These are phyloP conservation scores for Eriocheir sinensis DNA, from an alignment of 1,140 invertebrate species.

Conservation along the genomic window DNA sequence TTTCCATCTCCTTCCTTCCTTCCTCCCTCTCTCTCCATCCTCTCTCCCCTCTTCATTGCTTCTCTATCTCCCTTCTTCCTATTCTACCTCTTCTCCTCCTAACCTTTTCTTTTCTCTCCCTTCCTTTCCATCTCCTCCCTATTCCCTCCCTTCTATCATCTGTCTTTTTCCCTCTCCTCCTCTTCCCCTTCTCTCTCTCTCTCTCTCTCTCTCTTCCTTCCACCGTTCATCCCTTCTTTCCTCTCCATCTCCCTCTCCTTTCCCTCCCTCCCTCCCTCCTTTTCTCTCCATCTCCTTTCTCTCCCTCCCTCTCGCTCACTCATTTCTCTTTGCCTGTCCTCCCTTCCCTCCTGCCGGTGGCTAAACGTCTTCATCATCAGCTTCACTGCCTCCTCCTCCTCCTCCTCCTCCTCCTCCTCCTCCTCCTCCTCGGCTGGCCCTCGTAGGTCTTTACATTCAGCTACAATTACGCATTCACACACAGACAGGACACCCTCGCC, in stretches of 20 bases:
- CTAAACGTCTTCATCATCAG: neutral
- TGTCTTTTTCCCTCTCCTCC: neutral
- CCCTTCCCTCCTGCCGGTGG: neutral
- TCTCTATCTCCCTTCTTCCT: too few relatives aligned
- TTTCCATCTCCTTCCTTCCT: too few relatives aligned
- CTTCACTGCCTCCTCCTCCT: neutral
- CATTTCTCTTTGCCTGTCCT: too few relatives aligned
- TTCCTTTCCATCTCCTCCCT: neutral
- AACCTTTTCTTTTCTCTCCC: neutral
- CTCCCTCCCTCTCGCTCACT: neutral
- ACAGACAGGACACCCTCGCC: too few relatives aligned
- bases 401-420: neutral
- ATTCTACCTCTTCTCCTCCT: too few relatives aligned
- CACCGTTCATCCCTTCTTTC: too few relatives aligned
- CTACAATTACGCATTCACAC: neutral
- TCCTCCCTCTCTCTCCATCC: too few relatives aligned
- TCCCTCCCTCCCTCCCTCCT: neutral
- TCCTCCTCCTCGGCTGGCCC: neutral
- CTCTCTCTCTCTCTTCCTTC: neutral
- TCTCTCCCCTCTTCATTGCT: too few relatives aligned
- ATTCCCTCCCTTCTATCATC: neutral
- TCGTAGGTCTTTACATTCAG: neutral
- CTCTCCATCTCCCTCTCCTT: neutral
- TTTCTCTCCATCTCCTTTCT: neutral
- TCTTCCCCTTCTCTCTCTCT: neutral